Evolutionary conservation across 1,140 invertebrate genomes (phyloP).

Genomic region (Drosophila carrolli): DNA sequence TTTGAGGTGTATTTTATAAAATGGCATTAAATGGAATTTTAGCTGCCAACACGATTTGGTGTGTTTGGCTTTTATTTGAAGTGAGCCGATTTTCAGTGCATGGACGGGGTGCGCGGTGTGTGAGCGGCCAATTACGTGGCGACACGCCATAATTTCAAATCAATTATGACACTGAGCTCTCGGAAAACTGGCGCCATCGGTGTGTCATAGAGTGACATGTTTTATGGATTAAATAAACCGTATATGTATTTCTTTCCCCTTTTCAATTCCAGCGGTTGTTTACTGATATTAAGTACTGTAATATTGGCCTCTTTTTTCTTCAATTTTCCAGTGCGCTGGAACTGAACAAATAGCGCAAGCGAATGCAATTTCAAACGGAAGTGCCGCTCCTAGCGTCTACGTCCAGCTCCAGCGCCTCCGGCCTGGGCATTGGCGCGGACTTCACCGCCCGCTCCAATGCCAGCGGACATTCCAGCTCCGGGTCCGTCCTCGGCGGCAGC

Average conservation of each 20-base stretch:
- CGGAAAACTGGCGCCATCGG: slow-evolving; percentile 29
- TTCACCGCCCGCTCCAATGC: slow-evolving; percentile 29
- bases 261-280: background rate
- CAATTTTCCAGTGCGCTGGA: slow-evolving; percentile 7
- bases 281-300: background rate
- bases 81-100: slow-evolving; percentile 39
- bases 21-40: slow-evolving; percentile 68
- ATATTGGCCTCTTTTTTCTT: background rate
- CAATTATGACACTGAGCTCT: slow-evolving; percentile 44
- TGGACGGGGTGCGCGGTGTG: background rate
- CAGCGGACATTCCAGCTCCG: slow-evolving; percentile 23
- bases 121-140: slow-evolving; percentile 1
- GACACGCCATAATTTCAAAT: slow-evolving; percentile 32
- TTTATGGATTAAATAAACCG: background rate
- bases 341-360: slow-evolving; percentile 19
- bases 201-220: background rate
- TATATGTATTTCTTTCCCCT: background rate
- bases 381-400: slow-evolving; percentile 19
- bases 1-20: slow-evolving; percentile 53
- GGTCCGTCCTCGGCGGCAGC: slow-evolving; percentile 36
- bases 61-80: slow-evolving; percentile 47
- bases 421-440: slow-evolving; percentile 20
- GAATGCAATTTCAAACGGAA: slow-evolving; percentile 37
- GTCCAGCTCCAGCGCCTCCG: slow-evolving; percentile 21
- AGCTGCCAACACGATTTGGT: slow-evolving; percentile 50